These are phyloP conservation scores for Anarsia innoxiella DNA, from an alignment of 2,888 invertebrate species.

Conservation along the genomic window DNA sequence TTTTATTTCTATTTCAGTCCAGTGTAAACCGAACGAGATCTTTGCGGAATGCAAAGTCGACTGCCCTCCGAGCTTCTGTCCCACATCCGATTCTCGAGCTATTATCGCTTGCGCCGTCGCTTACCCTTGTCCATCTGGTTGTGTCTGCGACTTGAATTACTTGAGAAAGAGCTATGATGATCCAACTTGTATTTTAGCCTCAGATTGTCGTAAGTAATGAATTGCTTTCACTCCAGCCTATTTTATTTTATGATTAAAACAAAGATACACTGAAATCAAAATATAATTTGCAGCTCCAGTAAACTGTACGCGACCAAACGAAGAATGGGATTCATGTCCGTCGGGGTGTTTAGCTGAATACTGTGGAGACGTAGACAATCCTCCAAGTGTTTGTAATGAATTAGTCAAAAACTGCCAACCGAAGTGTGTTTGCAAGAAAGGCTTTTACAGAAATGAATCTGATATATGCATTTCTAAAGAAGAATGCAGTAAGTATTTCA, in stretches of 20 bases:
- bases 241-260: background rate
- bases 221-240: no score
- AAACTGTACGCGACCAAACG: slow-evolving; percentile 32
- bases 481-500: background rate
- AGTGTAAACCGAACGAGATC: background rate
- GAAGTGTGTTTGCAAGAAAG: slow-evolving; percentile 27
- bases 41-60: background rate
- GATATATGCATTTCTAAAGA: background rate
- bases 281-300: slow-evolving; percentile 31
- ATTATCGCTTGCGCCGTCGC: background rate
- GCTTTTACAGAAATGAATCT: background rate
- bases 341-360: slow-evolving; percentile 28
- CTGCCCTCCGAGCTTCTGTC: background rate
- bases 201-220: slow-evolving; percentile 25
- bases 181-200: slow-evolving; percentile 4
- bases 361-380: slow-evolving; percentile 28
- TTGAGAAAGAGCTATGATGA: slow-evolving; percentile 3
- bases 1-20: background rate
- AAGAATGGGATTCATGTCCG: slow-evolving; percentile 33
- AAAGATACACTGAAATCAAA: no score
- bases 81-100: background rate
- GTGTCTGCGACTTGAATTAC: background rate
- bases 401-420: slow-evolving; percentile 34
- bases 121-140: background rate
- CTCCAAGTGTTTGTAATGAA: slow-evolving; percentile 27